These are phyloP conservation scores for Silvanus unidentatus DNA, from an alignment of 2,888 invertebrate genomes.

Conservation along the genomic window DNA sequence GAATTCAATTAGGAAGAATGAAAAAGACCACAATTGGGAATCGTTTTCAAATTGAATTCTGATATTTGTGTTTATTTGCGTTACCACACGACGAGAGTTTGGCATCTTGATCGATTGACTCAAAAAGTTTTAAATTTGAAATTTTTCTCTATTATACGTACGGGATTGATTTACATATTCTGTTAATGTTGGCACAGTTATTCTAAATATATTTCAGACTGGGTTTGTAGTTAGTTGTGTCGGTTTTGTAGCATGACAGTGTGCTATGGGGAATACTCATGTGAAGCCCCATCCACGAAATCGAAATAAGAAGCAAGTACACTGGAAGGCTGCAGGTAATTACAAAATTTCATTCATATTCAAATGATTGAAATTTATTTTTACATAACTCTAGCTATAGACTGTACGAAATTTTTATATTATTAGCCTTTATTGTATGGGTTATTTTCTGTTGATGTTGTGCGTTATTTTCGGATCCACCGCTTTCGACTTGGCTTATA, in stretches of 20 bases:
- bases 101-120: conserved; percentile 2
- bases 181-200: conserved; percentile 26
- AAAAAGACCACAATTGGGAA: too few relatives aligned
- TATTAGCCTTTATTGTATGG: too few relatives aligned
- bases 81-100: too few relatives aligned
- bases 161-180: neutral
- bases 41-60: too few relatives aligned
- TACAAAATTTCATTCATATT: conserved; percentile 3
- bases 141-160: too few relatives aligned
- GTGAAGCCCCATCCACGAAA: conserved; percentile 54
- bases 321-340: conserved; percentile 82
- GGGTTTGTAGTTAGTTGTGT: conserved; percentile 30
- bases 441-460: neutral
- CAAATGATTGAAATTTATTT: too few relatives aligned
- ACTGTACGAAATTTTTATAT: too few relatives aligned
- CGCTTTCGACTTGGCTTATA: conserved; percentile 20
- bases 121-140: too few relatives aligned
- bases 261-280: conserved; percentile 60
- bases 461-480: conserved; percentile 23
- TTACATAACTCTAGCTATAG: too few relatives aligned
- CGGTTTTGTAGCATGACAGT: conserved; percentile 33
- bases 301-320: conserved; percentile 68
- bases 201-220: conserved; percentile 36
- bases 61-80: too few relatives aligned
- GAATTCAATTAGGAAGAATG: too few relatives aligned